Evolutionary conservation across 2,797 vertebrate species (phyloP).

Genomic region (Sebastiscus tertius): DNA sequence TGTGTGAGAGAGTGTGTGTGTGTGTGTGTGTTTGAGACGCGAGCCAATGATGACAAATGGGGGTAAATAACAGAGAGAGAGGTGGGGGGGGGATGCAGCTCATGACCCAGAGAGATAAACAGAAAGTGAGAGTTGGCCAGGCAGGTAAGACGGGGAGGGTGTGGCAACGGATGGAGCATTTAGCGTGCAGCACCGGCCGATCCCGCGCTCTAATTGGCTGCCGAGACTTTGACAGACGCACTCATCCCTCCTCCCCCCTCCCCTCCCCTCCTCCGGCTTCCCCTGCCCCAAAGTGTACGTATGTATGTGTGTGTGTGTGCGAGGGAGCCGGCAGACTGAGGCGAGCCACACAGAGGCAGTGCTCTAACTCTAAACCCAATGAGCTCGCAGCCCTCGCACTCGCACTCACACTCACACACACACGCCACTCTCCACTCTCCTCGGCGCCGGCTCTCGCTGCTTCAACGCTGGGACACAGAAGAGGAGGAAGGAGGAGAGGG

Average conservation of each 20-base stretch:
- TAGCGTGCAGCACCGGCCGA: slow-evolving; percentile 17
- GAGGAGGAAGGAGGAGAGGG: slow-evolving; percentile 45
- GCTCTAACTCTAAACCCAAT: slow-evolving; percentile 80
- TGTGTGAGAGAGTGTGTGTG: too few species aligned
- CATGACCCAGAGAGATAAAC: slow-evolving; percentile 57
- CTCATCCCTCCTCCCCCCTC: slow-evolving; percentile 54
- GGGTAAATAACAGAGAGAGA: slow-evolving; percentile 37
- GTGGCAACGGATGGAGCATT: slow-evolving; percentile 36
- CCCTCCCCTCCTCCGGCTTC: slow-evolving; percentile 29
- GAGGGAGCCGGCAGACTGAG: slow-evolving; percentile 66
- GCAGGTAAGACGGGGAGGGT: slow-evolving; percentile 58
- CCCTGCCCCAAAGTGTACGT: slow-evolving; percentile 60
- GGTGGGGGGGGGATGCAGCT: slow-evolving; percentile 1
- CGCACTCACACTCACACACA: slow-evolving; percentile 39
- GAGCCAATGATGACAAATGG: slow-evolving; percentile 65
- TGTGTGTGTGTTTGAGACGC: neutral
- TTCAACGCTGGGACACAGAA: slow-evolving; percentile 77
- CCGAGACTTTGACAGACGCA: slow-evolving; percentile 63
- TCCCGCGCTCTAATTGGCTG: slow-evolving; percentile 73
- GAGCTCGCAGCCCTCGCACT: slow-evolving; percentile 75
- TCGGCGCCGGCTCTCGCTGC: slow-evolving; percentile 61
- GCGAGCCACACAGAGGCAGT: slow-evolving; percentile 76
- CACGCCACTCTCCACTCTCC: slow-evolving; percentile 20
- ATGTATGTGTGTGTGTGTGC: slow-evolving; percentile 47
- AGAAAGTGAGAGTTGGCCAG: slow-evolving; percentile 49